phyloP scores from a whole-genome alignment of 2,888 invertebrate species.

The Lepidocyrtoides sp. region DNA sequence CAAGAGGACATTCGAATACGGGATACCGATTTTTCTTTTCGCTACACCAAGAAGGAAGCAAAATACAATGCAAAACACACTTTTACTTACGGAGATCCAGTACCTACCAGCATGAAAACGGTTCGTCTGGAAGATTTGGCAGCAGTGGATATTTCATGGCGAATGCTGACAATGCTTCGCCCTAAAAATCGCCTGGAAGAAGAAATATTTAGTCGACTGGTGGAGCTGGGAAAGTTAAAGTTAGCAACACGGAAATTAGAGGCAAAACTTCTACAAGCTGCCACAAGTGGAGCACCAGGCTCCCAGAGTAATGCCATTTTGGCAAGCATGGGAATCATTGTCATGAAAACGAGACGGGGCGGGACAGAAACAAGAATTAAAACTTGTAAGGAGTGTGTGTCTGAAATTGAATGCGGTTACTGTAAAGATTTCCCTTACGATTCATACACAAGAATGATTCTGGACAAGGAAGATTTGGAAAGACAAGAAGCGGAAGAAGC shows the following conservation, averaged over 20 bases:
- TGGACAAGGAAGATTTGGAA: conserved; percentile 85
- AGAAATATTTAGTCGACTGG: conserved; percentile 93
- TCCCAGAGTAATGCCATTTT: conserved; percentile 75
- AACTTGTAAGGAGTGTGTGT: conserved; percentile 92
- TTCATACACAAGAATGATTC: conserved; percentile 87
- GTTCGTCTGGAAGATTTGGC: conserved; percentile 93
- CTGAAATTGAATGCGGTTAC: conserved; percentile 92
- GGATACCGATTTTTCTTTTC: conserved; percentile 89
- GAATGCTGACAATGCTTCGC: conserved; percentile 95
- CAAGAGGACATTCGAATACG: conserved; percentile 92
- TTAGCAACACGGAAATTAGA: conserved; percentile 81
- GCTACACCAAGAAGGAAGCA: conserved; percentile 91
- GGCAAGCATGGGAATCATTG: conserved; percentile 81
- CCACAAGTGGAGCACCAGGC: conserved; percentile 74
- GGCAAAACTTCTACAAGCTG: conserved; percentile 75
- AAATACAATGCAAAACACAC: conserved; percentile 89
- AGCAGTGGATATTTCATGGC: conserved; percentile 96
- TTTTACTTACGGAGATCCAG: conserved; percentile 91
- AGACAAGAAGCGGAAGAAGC: conserved; percentile 85
- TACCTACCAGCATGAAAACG: conserved; percentile 93
- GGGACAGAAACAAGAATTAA: conserved; percentile 83
- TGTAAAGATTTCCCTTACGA: conserved; percentile 89
- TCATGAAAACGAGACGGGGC: conserved; percentile 82
- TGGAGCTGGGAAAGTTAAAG: conserved; percentile 83
- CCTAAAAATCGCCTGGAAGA: conserved; percentile 95